Evolutionary conservation across 1,140 invertebrate genomes (phyloP).

Genomic region (Mycetomoellerius zeteki): DNA sequence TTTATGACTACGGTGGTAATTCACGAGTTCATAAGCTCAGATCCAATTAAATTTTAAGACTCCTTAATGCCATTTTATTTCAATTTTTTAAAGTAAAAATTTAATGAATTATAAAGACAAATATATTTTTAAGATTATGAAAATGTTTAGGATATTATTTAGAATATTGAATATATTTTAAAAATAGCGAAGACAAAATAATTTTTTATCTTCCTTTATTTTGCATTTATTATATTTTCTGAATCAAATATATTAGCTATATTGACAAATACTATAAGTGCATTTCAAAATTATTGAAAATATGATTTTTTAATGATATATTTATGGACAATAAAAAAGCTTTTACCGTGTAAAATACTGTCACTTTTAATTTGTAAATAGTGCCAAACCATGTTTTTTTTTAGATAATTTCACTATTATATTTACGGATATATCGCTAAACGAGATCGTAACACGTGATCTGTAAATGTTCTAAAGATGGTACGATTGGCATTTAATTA

Average conservation of each 20-base stretch:
- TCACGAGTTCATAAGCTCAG: background rate
- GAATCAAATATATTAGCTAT: background rate
- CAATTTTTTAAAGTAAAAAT: background rate
- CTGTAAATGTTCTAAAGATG: conserved; percentile 20
- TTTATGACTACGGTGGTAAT: conserved; percentile 12
- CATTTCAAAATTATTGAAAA: background rate
- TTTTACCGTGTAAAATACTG: conserved; percentile 7
- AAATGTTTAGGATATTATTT: background rate
- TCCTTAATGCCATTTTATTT: background rate
- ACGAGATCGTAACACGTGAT: background rate
- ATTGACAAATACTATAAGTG: background rate
- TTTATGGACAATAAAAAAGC: background rate
- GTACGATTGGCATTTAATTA: conserved; percentile 72
- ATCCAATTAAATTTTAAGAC: background rate
- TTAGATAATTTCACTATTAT: conserved; percentile 5
- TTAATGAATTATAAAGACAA: background rate
- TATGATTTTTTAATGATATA: background rate
- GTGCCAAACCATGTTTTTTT: background rate
- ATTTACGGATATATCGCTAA: background rate
- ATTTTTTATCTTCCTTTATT: background rate
- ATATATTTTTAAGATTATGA: background rate
- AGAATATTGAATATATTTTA: background rate
- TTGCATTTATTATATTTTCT: background rate
- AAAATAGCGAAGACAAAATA: background rate
- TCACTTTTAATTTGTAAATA: background rate